A percentile compares a stretch with the other conserved stretches of the same genome.
Evolutionary conservation across 2,888 invertebrate species (phyloP).

Genomic region (Leptothorax acervorum): DNA sequence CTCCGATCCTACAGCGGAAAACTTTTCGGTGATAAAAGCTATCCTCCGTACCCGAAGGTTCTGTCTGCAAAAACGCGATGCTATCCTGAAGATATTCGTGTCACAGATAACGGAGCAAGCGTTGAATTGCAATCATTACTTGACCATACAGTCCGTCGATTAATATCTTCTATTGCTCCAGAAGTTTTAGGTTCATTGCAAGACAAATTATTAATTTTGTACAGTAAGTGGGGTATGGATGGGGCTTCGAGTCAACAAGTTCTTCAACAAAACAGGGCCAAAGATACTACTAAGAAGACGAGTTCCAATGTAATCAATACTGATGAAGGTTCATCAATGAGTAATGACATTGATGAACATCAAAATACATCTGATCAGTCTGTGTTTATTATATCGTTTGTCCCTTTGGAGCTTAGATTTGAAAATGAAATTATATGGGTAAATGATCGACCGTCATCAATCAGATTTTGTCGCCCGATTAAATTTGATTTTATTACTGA

Average conservation of each 20-base stretch:
- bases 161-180: neutral
- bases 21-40: conserved; percentile 5
- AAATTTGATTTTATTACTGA: conserved; percentile 8
- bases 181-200: neutral
- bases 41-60: conserved; percentile 23
- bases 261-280: neutral
- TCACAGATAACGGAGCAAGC: conserved; percentile 1
- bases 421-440: neutral
- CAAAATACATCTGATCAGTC: neutral
- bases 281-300: neutral
- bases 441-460: neutral
- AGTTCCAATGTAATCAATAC: conserved; percentile 1
- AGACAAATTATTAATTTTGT: neutral
- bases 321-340: neutral
- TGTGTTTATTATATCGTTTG: conserved; percentile 18
- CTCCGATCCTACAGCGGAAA: conserved; percentile 38
- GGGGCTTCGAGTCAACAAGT: neutral
- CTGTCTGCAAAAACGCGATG: neutral
- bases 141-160: conserved; percentile 19
- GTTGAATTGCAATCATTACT: neutral
- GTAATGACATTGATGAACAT: neutral
- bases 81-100: neutral
- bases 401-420: conserved; percentile 16
- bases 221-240: conserved; percentile 10
- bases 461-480: neutral